phyloP scores from a whole-genome alignment of 2,113 vertebrate genomes.

The Brachionichthys hirsutus region DNA sequence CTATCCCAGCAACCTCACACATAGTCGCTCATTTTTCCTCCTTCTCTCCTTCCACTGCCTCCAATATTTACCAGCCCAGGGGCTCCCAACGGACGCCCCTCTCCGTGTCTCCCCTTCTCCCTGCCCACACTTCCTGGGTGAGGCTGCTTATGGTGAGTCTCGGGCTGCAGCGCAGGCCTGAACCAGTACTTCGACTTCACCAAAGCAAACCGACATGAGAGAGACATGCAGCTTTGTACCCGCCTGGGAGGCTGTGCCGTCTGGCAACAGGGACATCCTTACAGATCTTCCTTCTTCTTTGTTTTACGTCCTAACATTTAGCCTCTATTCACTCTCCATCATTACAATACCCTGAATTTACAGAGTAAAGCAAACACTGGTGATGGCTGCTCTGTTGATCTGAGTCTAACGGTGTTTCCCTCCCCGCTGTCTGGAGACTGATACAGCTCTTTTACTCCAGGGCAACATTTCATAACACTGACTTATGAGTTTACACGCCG shows the following conservation, averaged over 20 bases:
- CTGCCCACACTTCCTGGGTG: conserved; percentile 24
- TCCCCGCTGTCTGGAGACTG: conserved; percentile 17
- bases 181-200: conserved; percentile 15
- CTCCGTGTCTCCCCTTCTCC: conserved; percentile 9
- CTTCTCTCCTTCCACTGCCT: conserved; percentile 1
- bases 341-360: conserved; percentile 8
- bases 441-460: conserved; percentile 16
- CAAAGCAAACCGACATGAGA: conserved; percentile 52
- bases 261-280: conserved; percentile 25
- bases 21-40: neutral
- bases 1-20: conserved; percentile 30
- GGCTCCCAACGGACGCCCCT: conserved; percentile 37
- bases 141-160: no score
- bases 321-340: conserved; percentile 19
- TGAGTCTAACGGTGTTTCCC: conserved; percentile 13
- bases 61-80: conserved; percentile 64
- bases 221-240: conserved; percentile 10
- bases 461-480: conserved; percentile 40
- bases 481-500: conserved; percentile 37
- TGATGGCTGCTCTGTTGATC: conserved; percentile 24
- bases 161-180: no score
- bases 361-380: neutral
- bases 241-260: conserved; percentile 21
- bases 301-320: conserved; percentile 25
- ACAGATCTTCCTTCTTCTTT: conserved; percentile 22